Base-by-base conservation (phyloP, 2,888 invertebrate species). In the Caenorhabditis doughertyi region DNA sequence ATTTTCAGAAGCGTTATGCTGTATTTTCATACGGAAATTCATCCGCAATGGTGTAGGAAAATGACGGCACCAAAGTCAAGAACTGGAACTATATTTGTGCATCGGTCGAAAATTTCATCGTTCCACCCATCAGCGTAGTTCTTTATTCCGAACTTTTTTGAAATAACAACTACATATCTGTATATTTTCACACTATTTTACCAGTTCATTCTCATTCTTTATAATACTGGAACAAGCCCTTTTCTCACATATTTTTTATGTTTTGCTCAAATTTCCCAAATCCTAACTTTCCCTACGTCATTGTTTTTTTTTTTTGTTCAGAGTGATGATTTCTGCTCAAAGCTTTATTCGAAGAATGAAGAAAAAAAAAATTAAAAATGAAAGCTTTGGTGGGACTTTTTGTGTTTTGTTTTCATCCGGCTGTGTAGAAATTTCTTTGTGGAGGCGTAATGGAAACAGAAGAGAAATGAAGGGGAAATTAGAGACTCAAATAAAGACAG, bases 1-100 rank as follows among this genome's bases (percentile, higher is more conserved):
- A 23, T 21, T 80, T 81, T 64, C 74, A 81, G 81, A 32, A 47
- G 56, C 29, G 77, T 82, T 25, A 82, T 82, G 77, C 23, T 82
- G 23, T 79, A 64, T 35, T 82, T 82, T 29, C 77, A 82, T 23
- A 51, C 67, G 21, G 82, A 82, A 27, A 79, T 79, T 39, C 82
- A 82, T 68, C 82, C 77, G 21, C 25, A 67, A 27, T 77, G 73
- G 62, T 49, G 67, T 25, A 32, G 49, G 18, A 72, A 60, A 11
- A 29, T 64, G 65, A 29, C 23, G 11, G 51, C 51, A 3, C 53
- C 51, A 4, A 77, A 77, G 21, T 68, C 77, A n/a, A 39, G 60
- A 7, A 77, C 68, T 0, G 77, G 42, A 11, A 68, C 77, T 0
- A 29, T 77, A 11, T 60, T 77, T 16, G 68, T 77, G 8, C 49